These are phyloP conservation scores for Chironomus tentans DNA, from an alignment of 2,888 invertebrate genomes.

Conservation along the genomic window DNA sequence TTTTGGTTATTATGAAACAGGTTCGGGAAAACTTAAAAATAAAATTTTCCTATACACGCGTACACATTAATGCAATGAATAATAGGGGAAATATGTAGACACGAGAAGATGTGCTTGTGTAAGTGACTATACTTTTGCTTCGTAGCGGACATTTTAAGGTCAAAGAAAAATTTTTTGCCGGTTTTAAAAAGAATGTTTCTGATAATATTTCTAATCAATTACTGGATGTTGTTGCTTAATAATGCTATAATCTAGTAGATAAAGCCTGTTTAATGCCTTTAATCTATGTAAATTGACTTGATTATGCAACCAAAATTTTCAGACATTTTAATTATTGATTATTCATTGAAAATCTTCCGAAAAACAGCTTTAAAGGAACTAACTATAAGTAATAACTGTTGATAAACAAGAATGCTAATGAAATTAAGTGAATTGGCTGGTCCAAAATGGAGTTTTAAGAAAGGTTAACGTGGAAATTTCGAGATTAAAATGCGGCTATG, in stretches of 20 bases:
- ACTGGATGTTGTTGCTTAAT: no score
- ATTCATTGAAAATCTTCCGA: not conserved
- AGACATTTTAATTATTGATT: not conserved
- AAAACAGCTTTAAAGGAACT: no score
- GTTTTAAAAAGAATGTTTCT: not conserved
- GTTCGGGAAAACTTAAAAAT: not conserved
- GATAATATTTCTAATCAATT: not conserved
- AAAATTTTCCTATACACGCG: not conserved
- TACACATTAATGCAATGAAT: not conserved
- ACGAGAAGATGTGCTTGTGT: not conserved
- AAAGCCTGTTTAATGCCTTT: no score
- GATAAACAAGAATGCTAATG: not conserved
- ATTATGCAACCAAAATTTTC: not conserved
- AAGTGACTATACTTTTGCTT: not conserved
- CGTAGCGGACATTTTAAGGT: slow-evolving; percentile 15
- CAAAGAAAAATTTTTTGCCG: not conserved
- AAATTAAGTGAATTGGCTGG: not conserved
- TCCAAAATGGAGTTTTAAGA: not conserved
- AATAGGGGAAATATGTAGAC: not conserved
- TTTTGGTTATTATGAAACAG: not conserved
- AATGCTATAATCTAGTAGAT: no score
- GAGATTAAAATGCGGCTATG: not conserved
- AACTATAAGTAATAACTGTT: no score
- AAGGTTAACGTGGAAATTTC: not conserved
- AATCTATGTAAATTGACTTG: not conserved